phyloP scores from a whole-genome alignment of 2,797 vertebrate species.

The Philypnodon macrostomus region DNA sequence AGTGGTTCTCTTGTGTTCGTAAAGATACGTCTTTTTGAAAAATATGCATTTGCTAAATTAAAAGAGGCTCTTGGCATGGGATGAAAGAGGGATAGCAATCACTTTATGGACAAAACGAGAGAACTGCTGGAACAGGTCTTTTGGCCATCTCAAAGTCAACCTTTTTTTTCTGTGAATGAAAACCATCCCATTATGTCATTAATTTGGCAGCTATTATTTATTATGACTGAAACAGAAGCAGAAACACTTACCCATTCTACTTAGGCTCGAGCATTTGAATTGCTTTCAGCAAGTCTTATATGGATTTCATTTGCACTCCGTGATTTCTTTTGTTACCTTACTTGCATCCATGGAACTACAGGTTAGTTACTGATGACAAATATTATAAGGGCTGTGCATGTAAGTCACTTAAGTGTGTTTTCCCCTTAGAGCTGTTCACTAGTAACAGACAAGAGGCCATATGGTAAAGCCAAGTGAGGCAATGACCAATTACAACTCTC shows the following conservation, averaged over 20 bases:
- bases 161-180: slow-evolving; percentile 52
- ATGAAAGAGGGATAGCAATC: slow-evolving; percentile 78
- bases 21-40: slow-evolving; percentile 73
- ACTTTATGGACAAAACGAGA: slow-evolving; percentile 70
- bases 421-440: slow-evolving; percentile 60
- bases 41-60: slow-evolving; percentile 74
- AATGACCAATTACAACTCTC: slow-evolving; percentile 42
- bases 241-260: slow-evolving; percentile 51
- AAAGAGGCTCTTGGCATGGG: slow-evolving; percentile 63
- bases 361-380: slow-evolving; percentile 79
- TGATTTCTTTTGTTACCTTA: slow-evolving; percentile 72
- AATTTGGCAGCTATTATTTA: slow-evolving; percentile 36
- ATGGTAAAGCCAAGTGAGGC: slow-evolving; percentile 47
- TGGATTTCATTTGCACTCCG: slow-evolving; percentile 74
- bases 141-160: slow-evolving; percentile 68
- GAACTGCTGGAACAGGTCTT: slow-evolving; percentile 68
- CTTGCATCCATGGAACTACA: slow-evolving; percentile 77
- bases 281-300: slow-evolving; percentile 72
- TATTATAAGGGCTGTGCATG: slow-evolving; percentile 73
- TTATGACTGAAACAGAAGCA: slow-evolving; percentile 37
- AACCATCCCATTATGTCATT: slow-evolving; percentile 47
- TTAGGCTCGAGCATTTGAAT: slow-evolving; percentile 74
- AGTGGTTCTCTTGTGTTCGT: slow-evolving; percentile 19
- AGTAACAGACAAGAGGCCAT: slow-evolving; percentile 57
- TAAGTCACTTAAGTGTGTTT: slow-evolving; percentile 65